phyloP scores from a whole-genome alignment of 2,888 invertebrate genomes.

The Periphyllus acericola region DNA sequence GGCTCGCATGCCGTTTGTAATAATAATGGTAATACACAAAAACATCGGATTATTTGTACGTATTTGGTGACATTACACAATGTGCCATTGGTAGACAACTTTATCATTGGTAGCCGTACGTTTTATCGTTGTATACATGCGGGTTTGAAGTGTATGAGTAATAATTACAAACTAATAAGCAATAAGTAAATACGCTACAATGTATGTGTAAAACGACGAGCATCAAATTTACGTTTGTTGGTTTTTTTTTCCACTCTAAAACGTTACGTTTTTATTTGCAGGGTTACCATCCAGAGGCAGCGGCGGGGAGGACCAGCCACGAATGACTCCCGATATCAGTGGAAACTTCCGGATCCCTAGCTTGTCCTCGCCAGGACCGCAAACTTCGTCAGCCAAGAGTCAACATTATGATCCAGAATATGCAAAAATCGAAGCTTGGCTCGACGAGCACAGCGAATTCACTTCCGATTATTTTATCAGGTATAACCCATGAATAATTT shows the following conservation, averaged over 20 bases:
- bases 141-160: no score
- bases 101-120: neutral
- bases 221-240: neutral
- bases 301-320: slow-evolving; percentile 70
- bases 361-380: slow-evolving; percentile 39
- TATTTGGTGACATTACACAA: neutral
- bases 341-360: slow-evolving; percentile 70
- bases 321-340: slow-evolving; percentile 66
- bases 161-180: no score
- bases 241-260: neutral
- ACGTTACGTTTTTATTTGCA: slow-evolving; percentile 69
- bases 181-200: neutral
- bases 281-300: slow-evolving; percentile 83
- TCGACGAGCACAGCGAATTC: slow-evolving; percentile 96
- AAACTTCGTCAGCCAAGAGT: slow-evolving; percentile 30
- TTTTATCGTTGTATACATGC: neutral
- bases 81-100: neutral
- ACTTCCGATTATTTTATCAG: slow-evolving; percentile 94
- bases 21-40: neutral
- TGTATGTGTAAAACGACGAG: neutral
- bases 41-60: neutral
- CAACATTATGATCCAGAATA: slow-evolving; percentile 84
- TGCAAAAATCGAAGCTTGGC: slow-evolving; percentile 92
- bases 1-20: neutral
- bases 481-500: slow-evolving; percentile 68